Evolutionary conservation across 2,113 vertebrate genomes (phyloP).

Genomic region (Mystacornis crossleyi): DNA sequence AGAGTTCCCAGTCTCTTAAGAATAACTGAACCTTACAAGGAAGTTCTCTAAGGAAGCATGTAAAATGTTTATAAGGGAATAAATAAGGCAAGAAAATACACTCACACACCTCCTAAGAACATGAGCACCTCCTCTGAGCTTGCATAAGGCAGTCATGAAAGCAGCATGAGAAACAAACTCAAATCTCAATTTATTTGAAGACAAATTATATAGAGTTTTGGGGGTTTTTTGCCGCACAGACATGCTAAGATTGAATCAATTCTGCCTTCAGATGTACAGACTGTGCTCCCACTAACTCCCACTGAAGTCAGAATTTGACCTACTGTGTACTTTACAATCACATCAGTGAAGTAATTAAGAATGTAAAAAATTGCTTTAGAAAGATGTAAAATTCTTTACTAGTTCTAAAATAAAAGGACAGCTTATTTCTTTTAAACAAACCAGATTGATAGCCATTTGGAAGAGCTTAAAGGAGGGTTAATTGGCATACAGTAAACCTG

Average conservation of each 20-base stretch:
- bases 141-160: background rate
- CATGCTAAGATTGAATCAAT: background rate
- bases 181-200: background rate
- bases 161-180: background rate
- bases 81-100: background rate
- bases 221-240: background rate
- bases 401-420: conserved; percentile 29
- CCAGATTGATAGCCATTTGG: conserved; percentile 40
- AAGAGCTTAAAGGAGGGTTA: conserved; percentile 43
- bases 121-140: background rate
- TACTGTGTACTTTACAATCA: conserved; percentile 49
- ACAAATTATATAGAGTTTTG: too few species aligned
- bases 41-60: conserved; percentile 19
- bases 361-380: conserved; percentile 51
- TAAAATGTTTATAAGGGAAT: conserved; percentile 47
- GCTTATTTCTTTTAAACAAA: conserved; percentile 35
- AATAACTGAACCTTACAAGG: conserved; percentile 51
- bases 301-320: conserved; percentile 52
- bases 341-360: conserved; percentile 24
- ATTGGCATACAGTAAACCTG: conserved; percentile 40
- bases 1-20: background rate
- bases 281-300: conserved; percentile 12
- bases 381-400: conserved; percentile 22
- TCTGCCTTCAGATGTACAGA: conserved; percentile 21
- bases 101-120: background rate